These are phyloP conservation scores for Ptyas mucosa DNA, from an alignment of 2,113 vertebrate species.

Conservation along the genomic window DNA sequence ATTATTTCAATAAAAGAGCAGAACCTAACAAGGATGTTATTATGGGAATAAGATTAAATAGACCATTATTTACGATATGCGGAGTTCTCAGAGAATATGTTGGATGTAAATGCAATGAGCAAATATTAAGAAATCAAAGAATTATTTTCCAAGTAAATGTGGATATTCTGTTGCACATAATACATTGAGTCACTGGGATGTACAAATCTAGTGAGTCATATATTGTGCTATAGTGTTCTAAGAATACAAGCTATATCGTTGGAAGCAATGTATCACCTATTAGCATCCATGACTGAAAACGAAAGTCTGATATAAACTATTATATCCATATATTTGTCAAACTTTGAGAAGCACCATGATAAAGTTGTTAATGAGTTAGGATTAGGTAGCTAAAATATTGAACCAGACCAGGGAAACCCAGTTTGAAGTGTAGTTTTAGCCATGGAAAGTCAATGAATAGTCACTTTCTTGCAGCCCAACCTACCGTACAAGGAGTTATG, in stretches of 20 bases:
- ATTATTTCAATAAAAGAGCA: background rate
- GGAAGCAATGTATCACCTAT: background rate
- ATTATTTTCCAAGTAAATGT: background rate
- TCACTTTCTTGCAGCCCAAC: background rate
- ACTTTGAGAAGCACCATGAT: background rate
- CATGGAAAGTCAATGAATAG: background rate
- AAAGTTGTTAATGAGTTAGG: background rate
- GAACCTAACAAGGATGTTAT: background rate
- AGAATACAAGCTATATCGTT: background rate
- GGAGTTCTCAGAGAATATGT: background rate
- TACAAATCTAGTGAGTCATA: background rate
- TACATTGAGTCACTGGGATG: background rate
- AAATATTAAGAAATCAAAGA: background rate
- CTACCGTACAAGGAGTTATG: background rate
- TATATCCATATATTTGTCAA: slow-evolving; percentile 13
- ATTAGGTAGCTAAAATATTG: background rate
- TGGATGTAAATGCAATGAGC: background rate
- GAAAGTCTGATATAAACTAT: background rate
- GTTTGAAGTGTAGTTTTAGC: background rate
- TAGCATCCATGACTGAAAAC: background rate
- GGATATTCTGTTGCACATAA: background rate
- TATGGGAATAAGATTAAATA: background rate
- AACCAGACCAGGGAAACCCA: background rate
- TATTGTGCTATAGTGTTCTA: background rate
- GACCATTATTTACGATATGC: background rate